phyloP scores from a whole-genome alignment of 1,140 invertebrate species.

The Plutomurus gul region DNA sequence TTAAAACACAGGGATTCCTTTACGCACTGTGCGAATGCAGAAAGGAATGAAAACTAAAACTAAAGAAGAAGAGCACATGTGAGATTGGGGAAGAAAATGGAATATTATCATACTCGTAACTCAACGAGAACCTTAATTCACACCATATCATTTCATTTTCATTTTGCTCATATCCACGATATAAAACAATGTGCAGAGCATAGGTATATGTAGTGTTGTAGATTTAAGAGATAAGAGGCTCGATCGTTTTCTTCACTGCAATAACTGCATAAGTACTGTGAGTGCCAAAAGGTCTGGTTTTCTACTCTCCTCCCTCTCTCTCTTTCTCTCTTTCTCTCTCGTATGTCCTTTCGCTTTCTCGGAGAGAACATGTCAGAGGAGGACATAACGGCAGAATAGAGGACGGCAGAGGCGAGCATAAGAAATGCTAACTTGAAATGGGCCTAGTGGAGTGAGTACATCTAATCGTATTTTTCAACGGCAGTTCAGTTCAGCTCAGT shows the following conservation, averaged over 20 bases:
- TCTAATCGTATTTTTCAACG: neutral
- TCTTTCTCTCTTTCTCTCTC: neutral
- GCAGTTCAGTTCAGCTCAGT: neutral
- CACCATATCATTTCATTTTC: neutral
- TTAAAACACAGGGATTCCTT: too few relatives aligned
- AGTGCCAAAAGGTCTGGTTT: conserved; percentile 17
- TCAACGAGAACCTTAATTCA: conserved; percentile 14
- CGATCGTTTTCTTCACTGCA: neutral
- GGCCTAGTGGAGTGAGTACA: too few relatives aligned
- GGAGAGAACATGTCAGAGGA: too few relatives aligned
- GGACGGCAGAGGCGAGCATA: too few relatives aligned
- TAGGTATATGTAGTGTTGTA: neutral
- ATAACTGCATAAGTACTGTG: conserved; percentile 5
- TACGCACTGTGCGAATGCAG: too few relatives aligned
- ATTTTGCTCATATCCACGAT: too few relatives aligned
- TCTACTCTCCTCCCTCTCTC: neutral
- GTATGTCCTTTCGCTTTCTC: neutral
- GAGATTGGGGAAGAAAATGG: neutral
- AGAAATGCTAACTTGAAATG: too few relatives aligned
- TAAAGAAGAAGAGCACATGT: neutral
- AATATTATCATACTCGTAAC: conserved; percentile 25
- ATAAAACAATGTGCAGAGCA: neutral
- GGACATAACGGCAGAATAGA: too few relatives aligned
- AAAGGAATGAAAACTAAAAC: neutral
- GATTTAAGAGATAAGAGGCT: conserved; percentile 20